A percentile compares a stretch with the other conserved stretches of the same genome.
Evolutionary conservation across 2,797 vertebrate genomes (phyloP).

Genomic region (Limnodromus scolopaceus): DNA sequence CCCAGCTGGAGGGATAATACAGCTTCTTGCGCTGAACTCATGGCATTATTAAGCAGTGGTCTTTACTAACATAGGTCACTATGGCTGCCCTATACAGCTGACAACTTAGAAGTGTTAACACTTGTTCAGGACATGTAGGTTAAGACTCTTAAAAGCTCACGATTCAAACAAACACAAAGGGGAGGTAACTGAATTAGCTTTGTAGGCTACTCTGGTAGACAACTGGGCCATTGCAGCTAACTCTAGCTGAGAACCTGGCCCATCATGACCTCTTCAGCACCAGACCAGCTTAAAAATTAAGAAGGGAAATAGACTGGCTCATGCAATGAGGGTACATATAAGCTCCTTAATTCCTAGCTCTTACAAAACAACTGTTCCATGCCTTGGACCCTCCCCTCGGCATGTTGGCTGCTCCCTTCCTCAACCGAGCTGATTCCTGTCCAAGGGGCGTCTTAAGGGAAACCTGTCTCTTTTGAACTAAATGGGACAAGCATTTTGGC

Average conservation of each 20-base stretch:
- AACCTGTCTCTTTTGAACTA: not conserved
- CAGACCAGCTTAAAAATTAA: slow-evolving; percentile 62
- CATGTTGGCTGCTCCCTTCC: not conserved
- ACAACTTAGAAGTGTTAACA: not conserved
- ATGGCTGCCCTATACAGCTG: not conserved
- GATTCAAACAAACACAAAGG: not conserved
- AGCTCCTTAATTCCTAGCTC: slow-evolving; percentile 17
- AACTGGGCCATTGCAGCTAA: not conserved
- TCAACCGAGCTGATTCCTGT: not conserved
- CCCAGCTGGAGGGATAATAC: not conserved
- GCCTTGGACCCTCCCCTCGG: not conserved
- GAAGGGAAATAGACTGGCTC: slow-evolving; percentile 27
- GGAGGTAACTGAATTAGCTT: slow-evolving; percentile 20
- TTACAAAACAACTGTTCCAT: not conserved
- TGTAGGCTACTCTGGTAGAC: not conserved
- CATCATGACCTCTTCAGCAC: not conserved
- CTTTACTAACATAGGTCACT: not conserved
- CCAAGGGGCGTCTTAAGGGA: not conserved
- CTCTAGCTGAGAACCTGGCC: not conserved
- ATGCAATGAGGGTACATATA: not conserved
- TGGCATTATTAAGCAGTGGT: not conserved
- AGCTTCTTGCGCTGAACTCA: not conserved
- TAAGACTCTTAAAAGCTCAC: slow-evolving; percentile 48
- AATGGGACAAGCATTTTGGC: not conserved
- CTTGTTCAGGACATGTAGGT: not conserved